These are phyloP conservation scores for Amniataba percoides DNA, from an alignment of 2,797 vertebrate species.

Conservation along the genomic window DNA sequence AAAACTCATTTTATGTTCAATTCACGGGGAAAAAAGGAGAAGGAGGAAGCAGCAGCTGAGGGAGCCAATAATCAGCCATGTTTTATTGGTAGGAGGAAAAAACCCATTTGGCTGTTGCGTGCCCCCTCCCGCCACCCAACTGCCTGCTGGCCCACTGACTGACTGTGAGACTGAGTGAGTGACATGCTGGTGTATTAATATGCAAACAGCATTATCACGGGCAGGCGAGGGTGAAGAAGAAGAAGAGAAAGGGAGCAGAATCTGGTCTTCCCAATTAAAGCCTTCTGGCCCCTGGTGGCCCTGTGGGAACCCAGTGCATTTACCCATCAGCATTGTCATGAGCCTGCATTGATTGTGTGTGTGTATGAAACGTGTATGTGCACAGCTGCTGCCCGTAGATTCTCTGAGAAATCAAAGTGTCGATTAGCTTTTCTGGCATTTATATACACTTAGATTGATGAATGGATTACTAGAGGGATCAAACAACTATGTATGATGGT, in stretches of 20 bases:
- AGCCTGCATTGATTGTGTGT: slow-evolving; percentile 91
- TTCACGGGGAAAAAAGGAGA: slow-evolving; percentile 48
- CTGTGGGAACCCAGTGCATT: slow-evolving; percentile 90
- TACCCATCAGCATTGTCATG: slow-evolving; percentile 92
- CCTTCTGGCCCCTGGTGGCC: slow-evolving; percentile 86
- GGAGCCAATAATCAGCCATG: slow-evolving; percentile 63
- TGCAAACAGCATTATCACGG: slow-evolving; percentile 91
- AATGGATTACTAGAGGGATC: slow-evolving; percentile 33
- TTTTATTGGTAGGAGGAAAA: slow-evolving; percentile 83
- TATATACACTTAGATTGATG: slow-evolving; percentile 1
- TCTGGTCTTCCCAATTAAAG: slow-evolving; percentile 93
- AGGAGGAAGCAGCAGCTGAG: slow-evolving; percentile 50
- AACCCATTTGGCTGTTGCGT: slow-evolving; percentile 88
- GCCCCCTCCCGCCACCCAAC: slow-evolving; percentile 9
- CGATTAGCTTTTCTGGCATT: slow-evolving; percentile 46
- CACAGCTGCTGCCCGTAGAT: not conserved
- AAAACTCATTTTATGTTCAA: slow-evolving; percentile 66
- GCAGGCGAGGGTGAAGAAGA: slow-evolving; percentile 80
- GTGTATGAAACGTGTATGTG: slow-evolving; percentile 37
- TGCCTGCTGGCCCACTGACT: slow-evolving; percentile 82
- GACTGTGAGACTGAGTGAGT: slow-evolving; percentile 86
- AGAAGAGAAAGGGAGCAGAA: slow-evolving; percentile 85
- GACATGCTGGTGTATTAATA: slow-evolving; percentile 92
- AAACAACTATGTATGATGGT: slow-evolving; percentile 11
- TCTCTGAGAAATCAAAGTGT: slow-evolving; percentile 15